Percentiles rank a stretch among this genome's conserved stretches.
Evolutionary conservation across 2,113 vertebrate genomes (phyloP).

Genomic region (Amblyopsis rosae): DNA sequence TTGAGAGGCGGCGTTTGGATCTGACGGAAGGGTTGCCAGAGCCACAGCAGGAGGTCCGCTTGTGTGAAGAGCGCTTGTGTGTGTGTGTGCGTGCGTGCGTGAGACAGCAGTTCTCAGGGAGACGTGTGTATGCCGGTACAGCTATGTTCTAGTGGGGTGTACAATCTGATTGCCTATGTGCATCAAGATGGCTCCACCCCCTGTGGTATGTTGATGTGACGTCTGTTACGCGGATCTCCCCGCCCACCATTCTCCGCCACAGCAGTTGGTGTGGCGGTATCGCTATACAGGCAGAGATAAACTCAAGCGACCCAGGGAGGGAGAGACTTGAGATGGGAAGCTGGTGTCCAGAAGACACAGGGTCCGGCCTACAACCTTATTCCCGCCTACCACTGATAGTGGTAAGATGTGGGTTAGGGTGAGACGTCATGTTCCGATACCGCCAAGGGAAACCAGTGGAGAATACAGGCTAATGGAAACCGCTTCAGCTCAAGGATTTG

Average conservation of each 20-base stretch:
- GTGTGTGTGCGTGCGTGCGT: conserved; percentile 5
- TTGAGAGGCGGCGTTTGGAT: conserved; percentile 69
- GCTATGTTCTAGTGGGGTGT: background rate
- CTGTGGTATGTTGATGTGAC: conserved; percentile 55
- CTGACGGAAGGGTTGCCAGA: conserved; percentile 68
- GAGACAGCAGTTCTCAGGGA: background rate
- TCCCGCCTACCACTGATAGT: conserved; percentile 38
- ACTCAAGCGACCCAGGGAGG: conserved; percentile 60
- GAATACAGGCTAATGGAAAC: conserved; percentile 21
- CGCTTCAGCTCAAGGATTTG: conserved; percentile 26
- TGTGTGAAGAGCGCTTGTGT: conserved; percentile 8
- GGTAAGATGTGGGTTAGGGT: background rate
- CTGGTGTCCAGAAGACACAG: conserved; percentile 25
- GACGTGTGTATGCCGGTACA: background rate
- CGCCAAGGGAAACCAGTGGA: conserved; percentile 34
- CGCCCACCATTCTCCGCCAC: conserved; percentile 22
- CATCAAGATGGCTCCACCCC: conserved; percentile 40
- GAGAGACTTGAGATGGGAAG: conserved; percentile 31
- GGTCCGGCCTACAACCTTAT: conserved; percentile 45
- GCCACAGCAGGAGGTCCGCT: conserved; percentile 66
- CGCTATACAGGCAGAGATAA: conserved; percentile 46
- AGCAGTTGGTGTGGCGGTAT: conserved; percentile 14
- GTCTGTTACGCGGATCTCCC: conserved; percentile 61
- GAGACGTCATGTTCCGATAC: conserved; percentile 44
- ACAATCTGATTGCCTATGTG: background rate